Evolutionary conservation across 2,888 invertebrate genomes (phyloP).

Genomic region (Dascillus cervinus): DNA sequence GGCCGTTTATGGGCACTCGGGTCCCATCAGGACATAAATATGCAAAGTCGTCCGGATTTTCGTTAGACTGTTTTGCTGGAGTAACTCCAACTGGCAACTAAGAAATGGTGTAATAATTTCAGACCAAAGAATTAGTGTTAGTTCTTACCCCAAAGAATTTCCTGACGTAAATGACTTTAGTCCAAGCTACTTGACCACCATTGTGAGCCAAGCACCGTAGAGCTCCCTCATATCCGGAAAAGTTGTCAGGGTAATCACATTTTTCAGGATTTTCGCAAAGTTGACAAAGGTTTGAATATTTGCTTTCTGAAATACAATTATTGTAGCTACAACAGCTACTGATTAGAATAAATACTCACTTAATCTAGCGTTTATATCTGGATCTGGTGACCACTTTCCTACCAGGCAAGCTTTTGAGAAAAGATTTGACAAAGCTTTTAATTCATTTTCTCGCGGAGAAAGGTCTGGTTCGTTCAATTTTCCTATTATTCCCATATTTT

Average conservation of each 20-base stretch:
- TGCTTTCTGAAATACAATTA: constrained; percentile 63
- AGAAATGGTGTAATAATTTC: constrained; percentile 7
- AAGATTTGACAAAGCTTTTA: constrained; percentile 70
- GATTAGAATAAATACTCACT: constrained; percentile 50
- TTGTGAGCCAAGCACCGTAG: constrained; percentile 73
- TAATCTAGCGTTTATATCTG: constrained; percentile 59
- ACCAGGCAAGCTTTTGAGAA: constrained; percentile 82
- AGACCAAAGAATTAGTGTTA: not conserved
- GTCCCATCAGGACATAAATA: constrained; percentile 76
- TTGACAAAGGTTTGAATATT: constrained; percentile 70
- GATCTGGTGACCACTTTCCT: constrained; percentile 73
- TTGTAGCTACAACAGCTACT: constrained; percentile 1
- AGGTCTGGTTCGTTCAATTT: constrained; percentile 60
- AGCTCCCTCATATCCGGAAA: constrained; percentile 82
- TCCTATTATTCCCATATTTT: constrained; percentile 60
- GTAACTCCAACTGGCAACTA: constrained; percentile 56
- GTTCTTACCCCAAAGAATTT: constrained; percentile 67
- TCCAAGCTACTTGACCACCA: constrained; percentile 80
- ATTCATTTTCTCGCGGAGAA: constrained; percentile 70
- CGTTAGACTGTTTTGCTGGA: constrained; percentile 50
- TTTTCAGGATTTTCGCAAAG: constrained; percentile 68
- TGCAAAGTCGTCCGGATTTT: constrained; percentile 59
- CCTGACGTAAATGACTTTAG: constrained; percentile 71
- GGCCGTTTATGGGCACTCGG: constrained; percentile 56
- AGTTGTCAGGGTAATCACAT: constrained; percentile 77